Evolutionary conservation across 2,888 invertebrate genomes (phyloP), one percentile per base, ranked within the genome.

Genomic region (Electrophaes corylata): DNA sequence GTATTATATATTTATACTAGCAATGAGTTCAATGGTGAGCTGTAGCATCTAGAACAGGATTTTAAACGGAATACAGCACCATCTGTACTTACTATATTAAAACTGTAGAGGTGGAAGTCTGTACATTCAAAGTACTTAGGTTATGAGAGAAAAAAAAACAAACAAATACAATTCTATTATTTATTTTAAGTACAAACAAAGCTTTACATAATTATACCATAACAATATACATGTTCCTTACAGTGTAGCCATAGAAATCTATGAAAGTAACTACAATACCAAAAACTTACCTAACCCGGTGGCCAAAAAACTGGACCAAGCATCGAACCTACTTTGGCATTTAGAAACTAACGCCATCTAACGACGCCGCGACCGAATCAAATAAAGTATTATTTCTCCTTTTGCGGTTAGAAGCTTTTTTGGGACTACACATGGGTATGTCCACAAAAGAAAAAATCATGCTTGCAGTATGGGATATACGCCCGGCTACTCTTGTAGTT

Each of bases 181-280:
- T 64, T 66, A 68, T 63, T 68, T 63, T 68, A 66, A 68, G 67
- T 68, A 68, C 62, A 66, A 66, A 68, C 66, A 68, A 66, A 66
- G 66, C 64, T 64, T 64, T 66, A 68, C 50, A 62, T 61, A 60
- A 63, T 62, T 64, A 63, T 66, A 66, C 57, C 54, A 59, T 59
- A 59, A 50, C 46, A 62, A 60, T 66, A 66, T 58, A 57, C 62
- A 61, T 60, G 57, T 62, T 57, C 33, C 54, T 45, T 57, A 53
- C 23, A 57, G 23, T 44, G 37, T 55, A 51, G 33, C 46, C 45
- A 53, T 43, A 60, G 14, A 59, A 40, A 48, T 44, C 47, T 60
- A 48, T 49, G 33, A 44, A 53, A 48, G 53, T 58, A 44, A 47
- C 57, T 58, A 58, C 39, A 48, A 40, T 26, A 35, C 58, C 40